Base-by-base conservation (phyloP, 53 echinoderm and acorn worm genomes). In the Temnopleurus reevesii region DNA sequence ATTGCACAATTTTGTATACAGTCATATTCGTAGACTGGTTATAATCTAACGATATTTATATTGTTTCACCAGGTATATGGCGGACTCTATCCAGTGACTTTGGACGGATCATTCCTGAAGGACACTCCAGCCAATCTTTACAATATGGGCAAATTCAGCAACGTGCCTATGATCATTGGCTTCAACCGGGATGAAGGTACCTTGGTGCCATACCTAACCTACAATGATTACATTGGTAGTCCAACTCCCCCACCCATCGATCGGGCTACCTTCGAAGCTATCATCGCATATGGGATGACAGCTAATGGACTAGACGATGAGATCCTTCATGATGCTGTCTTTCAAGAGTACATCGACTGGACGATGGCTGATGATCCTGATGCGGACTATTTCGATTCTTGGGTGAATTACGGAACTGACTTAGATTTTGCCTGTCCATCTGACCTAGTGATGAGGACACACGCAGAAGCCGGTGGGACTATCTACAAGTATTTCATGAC, bases 281-380 rank as follows among this genome's bases (percentile, higher is more conserved):
- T 55, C 19, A 4, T 83, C 33, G 21, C 8, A 5, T 83, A 55
- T 17, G 83, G 56, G 2, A 53, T 6, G 17, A n/a, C n/a, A n/a
- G n/a, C n/a, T n/a, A n/a, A n/a, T n/a, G n/a, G n/a, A n/a, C n/a
- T n/a, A 6, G 83, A 53, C 19, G 83, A 83, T 47, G 93, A 90
- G 26, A 53, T 95, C 29, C 57, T 93, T 28, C 76, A 51, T 24
- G 93, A 95, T 58, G 90, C 92, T 6, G 87, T 91, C 5, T 90
- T 65, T 23, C 95, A 93, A 29, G 81, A 95, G 33, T 95, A 95
- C 61, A 59, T 85, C 8, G 92, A 95, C 86, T 95, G 95, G 95
- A 53, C 95, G 9, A 51, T 31, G 10, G 92, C 90, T 4, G 95
- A 95, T 46, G 83, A 92, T 19, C 93, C 93, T 31, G 89, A 77